A percentile compares a stretch with the other conserved stretches of the same genome.
Conservation (phyloP, 2,113 vertebrate species). For the Pristiophorus japonicus region DNA sequence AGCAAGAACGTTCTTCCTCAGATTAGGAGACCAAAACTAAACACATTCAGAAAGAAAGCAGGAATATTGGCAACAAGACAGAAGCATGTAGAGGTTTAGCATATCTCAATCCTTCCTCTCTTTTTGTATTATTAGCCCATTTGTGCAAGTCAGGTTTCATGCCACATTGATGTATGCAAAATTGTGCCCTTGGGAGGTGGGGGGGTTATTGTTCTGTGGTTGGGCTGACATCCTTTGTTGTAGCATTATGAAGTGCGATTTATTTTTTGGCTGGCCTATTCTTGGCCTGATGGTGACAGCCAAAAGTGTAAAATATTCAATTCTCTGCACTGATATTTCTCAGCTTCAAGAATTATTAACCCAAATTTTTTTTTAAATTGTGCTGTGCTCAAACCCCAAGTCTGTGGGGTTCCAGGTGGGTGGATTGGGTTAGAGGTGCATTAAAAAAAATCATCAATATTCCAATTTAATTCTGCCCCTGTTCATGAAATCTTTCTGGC, state of each 20-base stretch:
- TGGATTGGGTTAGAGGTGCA: background rate
- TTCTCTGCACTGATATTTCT: conserved; percentile 3
- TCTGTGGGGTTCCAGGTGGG: background rate
- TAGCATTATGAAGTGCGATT: background rate
- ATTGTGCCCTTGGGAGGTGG: background rate
- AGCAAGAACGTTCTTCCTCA: too few relatives aligned
- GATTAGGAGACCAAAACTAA: too few relatives aligned
- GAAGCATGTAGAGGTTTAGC: background rate
- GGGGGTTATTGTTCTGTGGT: background rate
- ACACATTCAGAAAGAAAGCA: background rate
- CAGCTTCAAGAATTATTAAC: background rate
- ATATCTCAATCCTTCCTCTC: background rate
- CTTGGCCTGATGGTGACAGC: background rate
- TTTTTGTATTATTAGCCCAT: background rate
- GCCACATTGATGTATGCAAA: background rate
- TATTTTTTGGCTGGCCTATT: background rate
- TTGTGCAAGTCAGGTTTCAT: conserved; percentile 7
- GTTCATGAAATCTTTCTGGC: background rate
- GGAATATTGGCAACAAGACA: background rate
- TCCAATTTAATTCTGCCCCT: background rate
- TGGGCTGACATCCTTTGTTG: background rate
- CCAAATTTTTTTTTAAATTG: too few relatives aligned
- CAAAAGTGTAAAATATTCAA: background rate
- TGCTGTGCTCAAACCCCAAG: background rate
- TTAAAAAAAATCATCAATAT: background rate